Evolutionary conservation across 2,888 invertebrate species (phyloP), one percentile per base, ranked within the genome.

Genomic region (Odiellus spinosus): DNA sequence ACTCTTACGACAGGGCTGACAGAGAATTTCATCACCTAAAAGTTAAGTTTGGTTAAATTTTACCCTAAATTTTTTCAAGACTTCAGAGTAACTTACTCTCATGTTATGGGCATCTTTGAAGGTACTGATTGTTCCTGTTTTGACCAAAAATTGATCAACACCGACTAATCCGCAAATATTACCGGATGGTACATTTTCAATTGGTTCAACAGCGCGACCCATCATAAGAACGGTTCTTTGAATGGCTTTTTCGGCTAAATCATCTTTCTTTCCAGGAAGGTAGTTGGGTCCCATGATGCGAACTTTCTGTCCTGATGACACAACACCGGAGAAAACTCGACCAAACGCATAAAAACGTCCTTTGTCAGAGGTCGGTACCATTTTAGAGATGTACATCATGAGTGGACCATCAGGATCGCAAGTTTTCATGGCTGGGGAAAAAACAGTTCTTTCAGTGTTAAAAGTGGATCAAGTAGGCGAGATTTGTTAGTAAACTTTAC

Each of bases 311-410:
- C 88, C 90, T 47, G 88, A 88, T 57, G 79, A 73, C 8, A 84
- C 76, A 69, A 82, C 88, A 61, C 98, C 98, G 58, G 96, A 86
- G 76, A 99, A 99, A 26, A 99, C 98, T 71, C 98, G 93, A 44
- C 98, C 98, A 68, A 99, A 99, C 52, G 98, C 98, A 71, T 95
- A 99, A 81, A 99, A 99, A 66, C 98, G 84, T 53, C 98, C 98
- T 74, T 99, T 99, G 71, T 99, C 98, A 12, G 90, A 82, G 14
- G 98, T 99, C 58, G 98, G 98, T 67, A 99, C 98, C 98, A 99
- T 99, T 73, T 99, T 99, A 43, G 93, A 93, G 58, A 99, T 77
- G 77, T 99, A 99, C 98, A 99, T 99, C 95, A 99, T 98, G 49
- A 99, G 76, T 14, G 95, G 96, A 39, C 84, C 98, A 58, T 88